Conservation (phyloP, 2,797 vertebrate genomes). For the Falco columbarius region DNA sequence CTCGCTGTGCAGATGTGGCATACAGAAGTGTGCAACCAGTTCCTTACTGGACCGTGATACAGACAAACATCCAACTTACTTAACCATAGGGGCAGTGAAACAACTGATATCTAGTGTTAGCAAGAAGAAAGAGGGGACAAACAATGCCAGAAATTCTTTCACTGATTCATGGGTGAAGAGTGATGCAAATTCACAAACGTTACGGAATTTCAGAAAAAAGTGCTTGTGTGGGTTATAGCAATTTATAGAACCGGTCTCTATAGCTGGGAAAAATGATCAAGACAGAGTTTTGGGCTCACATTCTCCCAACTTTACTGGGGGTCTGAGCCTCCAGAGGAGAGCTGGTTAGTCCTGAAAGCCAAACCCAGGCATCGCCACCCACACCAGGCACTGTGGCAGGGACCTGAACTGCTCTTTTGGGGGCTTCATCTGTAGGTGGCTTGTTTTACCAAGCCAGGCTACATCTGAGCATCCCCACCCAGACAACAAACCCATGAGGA, state of each 20-base stretch:
- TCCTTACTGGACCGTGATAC: fast-evolving
- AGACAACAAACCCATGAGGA: neutral
- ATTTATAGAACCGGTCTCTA: fast-evolving
- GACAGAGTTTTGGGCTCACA: fast-evolving
- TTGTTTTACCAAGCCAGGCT: neutral
- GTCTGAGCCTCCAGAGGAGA: neutral
- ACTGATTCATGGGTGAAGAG: neutral
- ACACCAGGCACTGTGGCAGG: fast-evolving
- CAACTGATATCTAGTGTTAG: fast-evolving
- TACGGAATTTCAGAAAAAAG: neutral
- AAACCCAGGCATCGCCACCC: neutral
- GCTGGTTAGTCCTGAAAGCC: neutral
- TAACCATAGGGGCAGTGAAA: fast-evolving
- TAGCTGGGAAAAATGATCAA: fast-evolving
- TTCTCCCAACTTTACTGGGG: fast-evolving
- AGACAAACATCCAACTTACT: neutral
- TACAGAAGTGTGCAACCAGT: fast-evolving
- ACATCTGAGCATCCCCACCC: neutral
- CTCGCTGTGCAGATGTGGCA: fast-evolving
- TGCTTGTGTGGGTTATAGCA: neutral
- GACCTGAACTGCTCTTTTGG: neutral
- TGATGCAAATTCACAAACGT: neutral
- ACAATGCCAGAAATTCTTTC: neutral
- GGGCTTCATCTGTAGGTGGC: neutral
- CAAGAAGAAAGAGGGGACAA: neutral